phyloP scores from a whole-genome alignment of 2,797 vertebrate species.

The Psittacula derbiana region DNA sequence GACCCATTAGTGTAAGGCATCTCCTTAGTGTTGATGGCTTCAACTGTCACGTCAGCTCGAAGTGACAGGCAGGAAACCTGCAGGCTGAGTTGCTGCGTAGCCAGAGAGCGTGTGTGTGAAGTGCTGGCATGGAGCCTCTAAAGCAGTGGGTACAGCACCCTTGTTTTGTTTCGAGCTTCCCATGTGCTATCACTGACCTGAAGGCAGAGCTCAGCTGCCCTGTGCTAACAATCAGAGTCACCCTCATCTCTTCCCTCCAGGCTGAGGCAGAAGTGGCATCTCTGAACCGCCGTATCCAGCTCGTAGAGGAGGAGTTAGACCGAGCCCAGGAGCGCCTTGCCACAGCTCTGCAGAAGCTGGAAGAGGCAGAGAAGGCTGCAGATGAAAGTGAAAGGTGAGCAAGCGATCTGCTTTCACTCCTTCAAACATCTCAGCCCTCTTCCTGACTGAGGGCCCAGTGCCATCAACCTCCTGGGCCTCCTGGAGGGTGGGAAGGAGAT shows the following conservation, averaged over 20 bases:
- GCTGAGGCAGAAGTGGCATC: constrained; percentile 87
- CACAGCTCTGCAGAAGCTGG: constrained; percentile 86
- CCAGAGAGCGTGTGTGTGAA: fast-evolving
- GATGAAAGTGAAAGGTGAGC: constrained; percentile 92
- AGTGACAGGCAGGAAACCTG: not conserved
- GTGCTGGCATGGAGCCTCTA: not conserved
- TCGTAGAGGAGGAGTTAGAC: constrained; percentile 90
- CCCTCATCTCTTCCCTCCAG: constrained; percentile 48
- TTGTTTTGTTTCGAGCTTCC: not conserved
- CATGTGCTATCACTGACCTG: fast-evolving
- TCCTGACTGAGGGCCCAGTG: not conserved
- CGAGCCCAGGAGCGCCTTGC: constrained; percentile 86
- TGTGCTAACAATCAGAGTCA: not conserved
- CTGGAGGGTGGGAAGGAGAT: not conserved
- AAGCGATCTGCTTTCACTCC: not conserved
- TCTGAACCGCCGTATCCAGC: constrained; percentile 87
- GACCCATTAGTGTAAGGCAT: not conserved
- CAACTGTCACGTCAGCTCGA: not conserved
- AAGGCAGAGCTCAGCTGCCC: not conserved
- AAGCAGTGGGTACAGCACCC: not conserved
- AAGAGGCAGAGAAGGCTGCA: constrained; percentile 88
- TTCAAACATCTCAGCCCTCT: fast-evolving
- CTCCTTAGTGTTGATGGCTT: not conserved
- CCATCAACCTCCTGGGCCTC: not conserved
- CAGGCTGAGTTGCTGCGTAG: fast-evolving